Conservation (phyloP, 2,797 vertebrate genomes). For the Hyperoplus immaculatus region DNA sequence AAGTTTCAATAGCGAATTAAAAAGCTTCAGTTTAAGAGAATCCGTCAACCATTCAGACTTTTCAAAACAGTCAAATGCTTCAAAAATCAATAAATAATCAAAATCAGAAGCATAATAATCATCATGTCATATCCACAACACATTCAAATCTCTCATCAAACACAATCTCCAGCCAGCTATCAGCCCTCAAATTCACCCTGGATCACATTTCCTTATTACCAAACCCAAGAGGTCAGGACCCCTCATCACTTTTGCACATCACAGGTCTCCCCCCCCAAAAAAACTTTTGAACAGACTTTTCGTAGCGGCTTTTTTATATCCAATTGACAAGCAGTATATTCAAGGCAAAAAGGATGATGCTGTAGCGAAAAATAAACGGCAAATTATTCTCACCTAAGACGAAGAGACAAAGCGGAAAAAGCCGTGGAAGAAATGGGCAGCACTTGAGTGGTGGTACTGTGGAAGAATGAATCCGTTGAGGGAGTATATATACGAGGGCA, state of each 20-base stretch:
- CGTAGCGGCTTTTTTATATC: slow-evolving; percentile 2
- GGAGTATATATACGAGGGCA: slow-evolving; percentile 77
- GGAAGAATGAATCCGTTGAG: slow-evolving; percentile 41
- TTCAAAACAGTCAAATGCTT: neutral
- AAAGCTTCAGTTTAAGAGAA: neutral
- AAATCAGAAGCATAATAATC: neutral
- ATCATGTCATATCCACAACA: neutral
- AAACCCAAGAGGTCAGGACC: slow-evolving; percentile 45
- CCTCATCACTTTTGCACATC: slow-evolving; percentile 33
- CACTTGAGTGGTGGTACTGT: slow-evolving; percentile 54
- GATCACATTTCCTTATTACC: slow-evolving; percentile 47
- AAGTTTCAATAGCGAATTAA: neutral
- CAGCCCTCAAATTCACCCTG: slow-evolving; percentile 9
- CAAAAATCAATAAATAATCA: neutral
- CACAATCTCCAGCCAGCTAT: neutral
- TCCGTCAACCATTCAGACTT: no score
- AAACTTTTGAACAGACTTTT: neutral
- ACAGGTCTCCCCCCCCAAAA: slow-evolving; percentile 24
- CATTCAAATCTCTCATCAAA: neutral
- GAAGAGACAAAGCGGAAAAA: slow-evolving; percentile 31
- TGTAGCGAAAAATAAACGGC: slow-evolving; percentile 29
- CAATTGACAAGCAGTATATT: neutral
- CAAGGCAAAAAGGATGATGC: slow-evolving; percentile 12
- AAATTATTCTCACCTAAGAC: slow-evolving; percentile 72
- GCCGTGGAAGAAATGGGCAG: slow-evolving; percentile 59